A percentile compares a stretch with the other conserved stretches of the same genome.
Conservation (phyloP, 2,888 invertebrate species). For the Melanostoma mellinum region DNA sequence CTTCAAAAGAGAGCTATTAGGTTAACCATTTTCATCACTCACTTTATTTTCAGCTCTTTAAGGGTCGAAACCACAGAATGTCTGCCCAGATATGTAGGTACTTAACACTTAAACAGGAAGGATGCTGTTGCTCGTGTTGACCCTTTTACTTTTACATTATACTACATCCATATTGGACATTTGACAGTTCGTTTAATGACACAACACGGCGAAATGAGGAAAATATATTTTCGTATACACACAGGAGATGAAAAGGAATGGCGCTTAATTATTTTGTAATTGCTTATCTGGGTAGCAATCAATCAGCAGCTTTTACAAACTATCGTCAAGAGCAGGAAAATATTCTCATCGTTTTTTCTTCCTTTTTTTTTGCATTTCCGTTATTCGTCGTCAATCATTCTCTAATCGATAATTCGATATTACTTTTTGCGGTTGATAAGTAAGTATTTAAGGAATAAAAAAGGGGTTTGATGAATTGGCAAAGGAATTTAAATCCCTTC, state of each 20-base stretch:
- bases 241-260: constrained; percentile 21
- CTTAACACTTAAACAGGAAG: constrained; percentile 36
- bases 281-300: constrained; percentile 61
- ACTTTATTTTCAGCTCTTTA: constrained; percentile 21
- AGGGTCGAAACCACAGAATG: constrained; percentile 29
- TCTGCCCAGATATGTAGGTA: constrained; percentile 28
- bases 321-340: constrained; percentile 44
- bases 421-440: constrained; percentile 24
- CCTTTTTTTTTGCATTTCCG: not conserved
- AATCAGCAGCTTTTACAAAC: constrained; percentile 52
- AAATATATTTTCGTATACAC: constrained; percentile 1
- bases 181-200: constrained; percentile 29
- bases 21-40: constrained; percentile 25
- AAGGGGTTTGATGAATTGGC: constrained; percentile 25
- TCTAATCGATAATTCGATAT: constrained; percentile 29
- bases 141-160: constrained; percentile 33
- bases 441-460: constrained; percentile 17
- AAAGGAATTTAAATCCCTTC: not conserved
- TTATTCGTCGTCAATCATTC: constrained; percentile 22
- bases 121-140: constrained; percentile 26
- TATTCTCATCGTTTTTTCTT: constrained; percentile 10
- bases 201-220: constrained; percentile 29
- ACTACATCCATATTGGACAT: constrained; percentile 15
- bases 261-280: constrained; percentile 67
- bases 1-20: not conserved